Evolutionary conservation across 2,113 vertebrate species (phyloP).

Genomic region (Casuarius casuarius): DNA sequence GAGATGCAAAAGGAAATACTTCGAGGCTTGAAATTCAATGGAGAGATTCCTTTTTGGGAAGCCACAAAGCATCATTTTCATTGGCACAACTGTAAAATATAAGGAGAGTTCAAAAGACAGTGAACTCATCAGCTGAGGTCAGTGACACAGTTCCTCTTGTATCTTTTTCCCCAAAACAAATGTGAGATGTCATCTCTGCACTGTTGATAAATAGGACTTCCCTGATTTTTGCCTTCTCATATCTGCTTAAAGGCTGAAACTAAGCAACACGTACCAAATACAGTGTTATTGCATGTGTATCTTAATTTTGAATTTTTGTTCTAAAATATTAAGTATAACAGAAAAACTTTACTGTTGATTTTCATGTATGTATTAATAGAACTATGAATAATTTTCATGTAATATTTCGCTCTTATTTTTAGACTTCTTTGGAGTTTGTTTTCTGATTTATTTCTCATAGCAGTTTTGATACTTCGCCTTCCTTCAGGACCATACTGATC

Average conservation of each 20-base stretch:
- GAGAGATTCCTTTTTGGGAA: background rate
- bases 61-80: background rate
- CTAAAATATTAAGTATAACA: background rate
- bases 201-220: background rate
- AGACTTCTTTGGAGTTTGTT: background rate
- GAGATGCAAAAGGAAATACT: background rate
- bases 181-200: background rate
- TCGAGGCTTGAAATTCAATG: background rate
- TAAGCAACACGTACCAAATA: background rate
- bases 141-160: background rate
- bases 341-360: background rate
- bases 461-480: too few species aligned
- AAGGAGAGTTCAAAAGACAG: background rate
- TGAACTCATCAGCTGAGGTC: background rate
- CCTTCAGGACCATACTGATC: too few species aligned
- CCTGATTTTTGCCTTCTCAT: background rate
- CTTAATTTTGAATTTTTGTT: background rate
- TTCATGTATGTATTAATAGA: background rate
- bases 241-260: background rate
- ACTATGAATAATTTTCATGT: background rate
- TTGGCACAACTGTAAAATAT: background rate
- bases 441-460: too few species aligned
- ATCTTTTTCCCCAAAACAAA: background rate
- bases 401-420: background rate
- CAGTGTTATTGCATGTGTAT: background rate